Evolutionary conservation across 2,113 vertebrate genomes (phyloP), one percentile per base, ranked within the genome.

Genomic region (Ailurus styani): DNA sequence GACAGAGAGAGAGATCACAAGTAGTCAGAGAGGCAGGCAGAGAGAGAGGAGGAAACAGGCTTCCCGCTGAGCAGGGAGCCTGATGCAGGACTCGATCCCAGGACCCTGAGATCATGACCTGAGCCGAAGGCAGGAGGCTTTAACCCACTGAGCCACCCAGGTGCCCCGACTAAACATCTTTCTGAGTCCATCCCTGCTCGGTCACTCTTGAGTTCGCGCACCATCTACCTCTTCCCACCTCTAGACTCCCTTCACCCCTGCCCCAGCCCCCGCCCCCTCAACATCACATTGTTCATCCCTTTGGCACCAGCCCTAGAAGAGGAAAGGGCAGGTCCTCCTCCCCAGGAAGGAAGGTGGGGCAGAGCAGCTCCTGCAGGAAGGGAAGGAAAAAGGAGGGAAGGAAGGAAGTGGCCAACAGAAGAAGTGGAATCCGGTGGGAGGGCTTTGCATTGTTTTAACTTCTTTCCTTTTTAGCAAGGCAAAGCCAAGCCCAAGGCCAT

Each of bases 331-430:
- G 95, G 0, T 82, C 93, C 98, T 93, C 50, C 62, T 92, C 87
- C 85, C 83, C 96, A 97, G 98, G 97, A 97, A 98, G 98, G 98
- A 98, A 98, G 97, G 97, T 98, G 93, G 23, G 6, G 96, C 97
- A 97, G 94, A 92, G 97, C 55, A 89, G 92, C 93, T 98, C 94
- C 94, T 11, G 18, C 86, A 87, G 98, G 98, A 98, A 98, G 94
- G 97, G 97, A 98, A 98, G 98, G 93, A 95, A 98, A 97, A 98
- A 97, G 97, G 83, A 97, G 87, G 96, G 98, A 98, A 66, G 66
- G 97, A 98, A 98, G 97, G 97, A 98, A 70, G 21, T 96, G 93
- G 95, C 96, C 97, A 95, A 78, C 70, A 97, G 91, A 96, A 94
- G 81, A 96, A 97, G 95, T 93, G 90, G 97, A 86, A 96, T 96